phyloP scores from a whole-genome alignment of 1,140 invertebrate species.

The Hypsibius dujardini region DNA sequence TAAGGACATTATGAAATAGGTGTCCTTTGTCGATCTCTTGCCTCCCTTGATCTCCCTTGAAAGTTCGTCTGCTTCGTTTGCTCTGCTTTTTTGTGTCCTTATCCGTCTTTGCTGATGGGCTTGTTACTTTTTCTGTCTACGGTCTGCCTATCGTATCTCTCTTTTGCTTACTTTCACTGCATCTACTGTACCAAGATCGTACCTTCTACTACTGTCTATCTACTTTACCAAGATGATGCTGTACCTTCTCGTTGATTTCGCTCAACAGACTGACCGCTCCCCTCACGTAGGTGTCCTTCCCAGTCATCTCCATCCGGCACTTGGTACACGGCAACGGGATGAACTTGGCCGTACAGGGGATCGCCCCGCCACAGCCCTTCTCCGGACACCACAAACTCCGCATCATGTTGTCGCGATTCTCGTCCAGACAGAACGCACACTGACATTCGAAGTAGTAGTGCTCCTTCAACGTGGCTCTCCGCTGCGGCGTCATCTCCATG shows the following conservation, averaged over 20 bases:
- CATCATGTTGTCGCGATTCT: slow-evolving; percentile 16
- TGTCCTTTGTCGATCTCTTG: not conserved
- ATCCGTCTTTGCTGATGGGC: too few species aligned
- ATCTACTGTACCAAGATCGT: too few species aligned
- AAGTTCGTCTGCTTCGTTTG: too few species aligned
- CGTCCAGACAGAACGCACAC: slow-evolving; percentile 9
- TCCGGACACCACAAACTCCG: not conserved
- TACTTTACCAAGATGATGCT: too few species aligned
- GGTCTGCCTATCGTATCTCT: too few species aligned
- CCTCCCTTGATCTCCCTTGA: too few species aligned
- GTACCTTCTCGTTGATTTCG: not conserved
- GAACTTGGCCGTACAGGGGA: not conserved
- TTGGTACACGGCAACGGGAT: not conserved
- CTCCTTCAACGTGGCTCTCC: not conserved
- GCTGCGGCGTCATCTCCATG: slow-evolving; percentile 9
- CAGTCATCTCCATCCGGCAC: not conserved
- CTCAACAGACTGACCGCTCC: not conserved
- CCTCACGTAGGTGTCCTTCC: not conserved
- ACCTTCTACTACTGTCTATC: too few species aligned
- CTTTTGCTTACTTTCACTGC: too few species aligned
- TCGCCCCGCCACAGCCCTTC: not conserved
- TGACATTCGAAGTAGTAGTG: slow-evolving; percentile 11
- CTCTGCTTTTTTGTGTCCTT: too few species aligned
- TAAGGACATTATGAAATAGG: not conserved
- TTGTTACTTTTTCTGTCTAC: too few species aligned